A percentile compares a stretch with the other conserved stretches of the same genome.
Conservation (phyloP, 2,113 vertebrate species). For the Otolemur garnettii region DNA sequence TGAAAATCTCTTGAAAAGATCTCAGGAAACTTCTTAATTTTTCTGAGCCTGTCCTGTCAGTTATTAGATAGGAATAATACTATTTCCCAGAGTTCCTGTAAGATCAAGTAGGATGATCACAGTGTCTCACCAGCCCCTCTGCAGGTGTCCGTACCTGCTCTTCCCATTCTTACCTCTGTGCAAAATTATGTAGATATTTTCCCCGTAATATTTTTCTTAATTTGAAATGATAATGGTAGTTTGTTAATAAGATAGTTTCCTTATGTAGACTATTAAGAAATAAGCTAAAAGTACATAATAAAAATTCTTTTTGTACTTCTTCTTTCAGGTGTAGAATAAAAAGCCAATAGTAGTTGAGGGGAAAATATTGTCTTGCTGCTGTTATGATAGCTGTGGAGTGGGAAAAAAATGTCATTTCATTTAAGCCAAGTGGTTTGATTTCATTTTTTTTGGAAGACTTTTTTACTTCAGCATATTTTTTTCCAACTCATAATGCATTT, state of each 20-base stretch:
- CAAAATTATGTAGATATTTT: not conserved
- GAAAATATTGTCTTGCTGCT: slow-evolving; percentile 71
- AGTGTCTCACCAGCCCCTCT: not conserved
- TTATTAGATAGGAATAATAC: slow-evolving; percentile 20
- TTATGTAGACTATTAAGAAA: slow-evolving; percentile 45
- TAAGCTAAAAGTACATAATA: slow-evolving; percentile 72
- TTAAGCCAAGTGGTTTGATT: slow-evolving; percentile 77
- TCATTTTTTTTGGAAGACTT: slow-evolving; percentile 79
- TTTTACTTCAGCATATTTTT: slow-evolving; percentile 75
- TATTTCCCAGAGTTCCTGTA: not conserved
- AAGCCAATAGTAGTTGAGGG: slow-evolving; percentile 78
- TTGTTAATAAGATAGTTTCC: slow-evolving; percentile 37
- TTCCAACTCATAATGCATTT: slow-evolving; percentile 73
- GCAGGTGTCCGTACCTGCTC: not conserved
- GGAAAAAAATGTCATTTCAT: slow-evolving; percentile 57
- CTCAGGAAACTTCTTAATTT: not conserved
- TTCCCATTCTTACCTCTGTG: not conserved
- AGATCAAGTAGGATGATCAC: not conserved
- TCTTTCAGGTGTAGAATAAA: slow-evolving; percentile 87
- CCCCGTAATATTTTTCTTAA: slow-evolving; percentile 3
- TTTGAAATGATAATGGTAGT: slow-evolving; percentile 46
- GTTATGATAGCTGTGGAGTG: slow-evolving; percentile 66
- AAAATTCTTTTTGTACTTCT: slow-evolving; percentile 86
- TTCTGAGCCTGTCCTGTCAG: not conserved
- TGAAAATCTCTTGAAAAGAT: not conserved